Percentiles rank a stretch among this genome's conserved stretches.
phyloP scores from a whole-genome alignment of 2,888 invertebrate genomes.

The Oxystoma pomonae region DNA sequence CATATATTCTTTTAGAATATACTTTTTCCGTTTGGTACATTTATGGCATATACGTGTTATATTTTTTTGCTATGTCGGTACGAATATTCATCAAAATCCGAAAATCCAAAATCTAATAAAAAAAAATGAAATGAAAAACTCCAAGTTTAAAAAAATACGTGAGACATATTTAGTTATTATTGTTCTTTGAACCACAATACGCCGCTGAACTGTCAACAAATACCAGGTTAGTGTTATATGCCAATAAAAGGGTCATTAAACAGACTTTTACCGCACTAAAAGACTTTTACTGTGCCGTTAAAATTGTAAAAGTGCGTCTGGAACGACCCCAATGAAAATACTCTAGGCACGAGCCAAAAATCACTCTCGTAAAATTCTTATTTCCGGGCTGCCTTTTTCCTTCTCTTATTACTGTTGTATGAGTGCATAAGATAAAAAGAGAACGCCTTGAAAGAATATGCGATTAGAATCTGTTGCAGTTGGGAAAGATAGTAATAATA shows the following conservation, averaged over 20 bases:
- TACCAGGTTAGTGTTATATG: background rate
- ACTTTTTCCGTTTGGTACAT: no score
- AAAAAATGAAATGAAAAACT: no score
- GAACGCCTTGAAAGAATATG: background rate
- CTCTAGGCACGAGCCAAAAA: slow-evolving; percentile 12
- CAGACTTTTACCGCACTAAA: slow-evolving; percentile 41
- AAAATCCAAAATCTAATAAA: no score
- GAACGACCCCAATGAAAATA: slow-evolving; percentile 45
- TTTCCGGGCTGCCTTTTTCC: background rate
- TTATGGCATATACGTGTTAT: no score
- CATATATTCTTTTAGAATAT: no score
- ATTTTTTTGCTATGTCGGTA: no score
- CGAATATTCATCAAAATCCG: no score
- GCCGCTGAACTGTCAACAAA: background rate
- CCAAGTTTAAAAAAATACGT: no score
- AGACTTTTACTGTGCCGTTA: slow-evolving; percentile 38
- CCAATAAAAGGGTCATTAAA: slow-evolving; percentile 49
- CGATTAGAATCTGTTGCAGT: background rate
- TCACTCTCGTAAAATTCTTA: slow-evolving; percentile 1
- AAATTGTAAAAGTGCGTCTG: slow-evolving; percentile 49
- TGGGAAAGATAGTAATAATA: background rate
- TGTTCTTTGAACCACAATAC: background rate
- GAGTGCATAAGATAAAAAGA: background rate
- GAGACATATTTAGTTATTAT: no score
- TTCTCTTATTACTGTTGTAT: background rate